These are phyloP conservation scores for Montifringilla adamsi DNA, from an alignment of 2,113 vertebrate species.

Conservation along the genomic window DNA sequence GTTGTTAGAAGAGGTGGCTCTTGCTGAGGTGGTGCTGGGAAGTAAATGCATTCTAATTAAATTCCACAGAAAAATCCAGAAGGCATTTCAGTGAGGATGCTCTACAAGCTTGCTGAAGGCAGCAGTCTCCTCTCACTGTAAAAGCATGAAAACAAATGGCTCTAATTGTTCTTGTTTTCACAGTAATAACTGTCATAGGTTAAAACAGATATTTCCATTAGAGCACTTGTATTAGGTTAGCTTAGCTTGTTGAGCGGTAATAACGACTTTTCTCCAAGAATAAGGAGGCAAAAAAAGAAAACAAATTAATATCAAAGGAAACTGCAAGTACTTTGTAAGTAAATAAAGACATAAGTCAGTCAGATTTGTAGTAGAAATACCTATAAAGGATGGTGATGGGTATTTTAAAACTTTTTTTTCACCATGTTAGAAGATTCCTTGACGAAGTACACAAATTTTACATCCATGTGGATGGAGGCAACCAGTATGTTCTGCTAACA, in stretches of 20 bases:
- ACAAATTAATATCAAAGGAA: not conserved
- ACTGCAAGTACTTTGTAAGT: not conserved
- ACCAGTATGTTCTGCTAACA: not conserved
- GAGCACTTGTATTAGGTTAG: not conserved
- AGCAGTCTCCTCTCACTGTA: not conserved
- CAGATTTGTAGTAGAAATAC: not conserved
- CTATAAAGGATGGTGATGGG: not conserved
- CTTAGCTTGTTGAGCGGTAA: not conserved
- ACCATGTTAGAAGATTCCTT: not conserved
- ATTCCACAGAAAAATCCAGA: not conserved
- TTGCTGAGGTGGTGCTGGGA: not conserved
- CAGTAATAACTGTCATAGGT: slow-evolving; percentile 18
- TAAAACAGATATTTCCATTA: slow-evolving; percentile 38
- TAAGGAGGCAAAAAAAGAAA: not conserved
- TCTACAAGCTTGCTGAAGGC: not conserved
- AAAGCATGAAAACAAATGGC: slow-evolving; percentile 26
- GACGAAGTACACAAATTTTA: not conserved
- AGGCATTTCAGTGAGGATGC: not conserved
- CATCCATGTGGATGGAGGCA: not conserved
- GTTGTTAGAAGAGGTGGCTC: not conserved
- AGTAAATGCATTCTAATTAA: not conserved
- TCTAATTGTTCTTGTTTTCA: slow-evolving; percentile 21
- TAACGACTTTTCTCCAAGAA: not conserved
- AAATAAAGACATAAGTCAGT: not conserved
- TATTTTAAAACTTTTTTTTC: not conserved